These are phyloP conservation scores for Zygothrica quintamaculata DNA, from an alignment of 2,888 invertebrate genomes.

Conservation along the genomic window DNA sequence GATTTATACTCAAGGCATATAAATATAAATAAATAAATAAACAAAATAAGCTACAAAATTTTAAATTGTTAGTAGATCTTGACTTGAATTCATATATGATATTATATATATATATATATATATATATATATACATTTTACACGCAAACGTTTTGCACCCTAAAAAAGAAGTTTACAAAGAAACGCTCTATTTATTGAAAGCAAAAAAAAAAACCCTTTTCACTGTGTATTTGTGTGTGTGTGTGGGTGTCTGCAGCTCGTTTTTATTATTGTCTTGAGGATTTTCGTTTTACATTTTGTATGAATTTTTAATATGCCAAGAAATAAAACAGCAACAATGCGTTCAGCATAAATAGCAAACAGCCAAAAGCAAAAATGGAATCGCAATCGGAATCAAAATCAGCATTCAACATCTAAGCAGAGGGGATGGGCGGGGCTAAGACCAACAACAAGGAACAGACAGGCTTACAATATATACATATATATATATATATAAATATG, in stretches of 20 bases:
- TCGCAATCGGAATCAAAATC: constrained; percentile 65
- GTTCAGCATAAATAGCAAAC: constrained; percentile 70
- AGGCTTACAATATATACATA: constrained; percentile 24
- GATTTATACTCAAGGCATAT: constrained; percentile 47
- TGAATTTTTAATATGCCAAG: constrained; percentile 76
- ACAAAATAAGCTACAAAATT: constrained; percentile 19
- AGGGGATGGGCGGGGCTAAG: background rate
- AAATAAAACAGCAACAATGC: constrained; percentile 49
- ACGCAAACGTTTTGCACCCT: constrained; percentile 61
- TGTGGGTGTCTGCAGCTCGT: constrained; percentile 15
- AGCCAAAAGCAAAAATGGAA: constrained; percentile 70
- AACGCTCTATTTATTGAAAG: constrained; percentile 40
- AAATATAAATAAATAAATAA: constrained; percentile 44
- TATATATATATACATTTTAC: constrained; percentile 45
- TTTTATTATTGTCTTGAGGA: constrained; percentile 80
- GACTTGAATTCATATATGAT: constrained; percentile 61
- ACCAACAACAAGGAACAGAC: constrained; percentile 37
- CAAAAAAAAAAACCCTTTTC: constrained; percentile 47
- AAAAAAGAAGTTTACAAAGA: constrained; percentile 9
- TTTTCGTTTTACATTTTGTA: constrained; percentile 78
- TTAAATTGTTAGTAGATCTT: constrained; percentile 42
- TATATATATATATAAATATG: constrained; percentile 28
- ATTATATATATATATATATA: constrained; percentile 60
- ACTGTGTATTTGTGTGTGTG: constrained; percentile 2
- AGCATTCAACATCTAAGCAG: constrained; percentile 26